These are phyloP conservation scores for Sebastes trivittatus DNA, from an alignment of 2,797 vertebrate species.

Conservation along the genomic window DNA sequence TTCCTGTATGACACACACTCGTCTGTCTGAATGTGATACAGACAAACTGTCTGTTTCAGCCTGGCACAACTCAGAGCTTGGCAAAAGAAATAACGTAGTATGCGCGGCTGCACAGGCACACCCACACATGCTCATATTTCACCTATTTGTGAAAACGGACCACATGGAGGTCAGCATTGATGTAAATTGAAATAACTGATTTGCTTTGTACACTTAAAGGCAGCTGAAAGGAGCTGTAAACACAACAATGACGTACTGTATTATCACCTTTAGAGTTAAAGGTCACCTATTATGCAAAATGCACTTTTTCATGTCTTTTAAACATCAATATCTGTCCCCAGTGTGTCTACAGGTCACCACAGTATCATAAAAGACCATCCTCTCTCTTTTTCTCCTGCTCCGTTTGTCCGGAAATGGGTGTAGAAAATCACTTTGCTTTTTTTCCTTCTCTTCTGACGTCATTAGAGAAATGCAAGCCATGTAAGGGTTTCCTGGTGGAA, in stretches of 20 bases:
- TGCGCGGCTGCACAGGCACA: background rate
- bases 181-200: background rate
- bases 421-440: no score
- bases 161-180: background rate
- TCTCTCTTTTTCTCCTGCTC: no score
- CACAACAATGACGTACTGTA: background rate
- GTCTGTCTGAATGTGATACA: background rate
- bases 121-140: background rate
- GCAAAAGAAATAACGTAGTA: background rate
- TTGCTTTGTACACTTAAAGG: background rate
- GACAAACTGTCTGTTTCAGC: conserved; percentile 1
- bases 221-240: background rate
- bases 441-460: no score
- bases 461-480: no score
- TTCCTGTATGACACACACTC: conserved; percentile 9
- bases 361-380: no score
- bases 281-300: no score
- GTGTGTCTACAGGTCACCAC: no score
- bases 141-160: background rate
- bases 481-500: no score
- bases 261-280: background rate
- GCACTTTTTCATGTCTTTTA: no score
- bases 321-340: no score
- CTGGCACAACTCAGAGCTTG: background rate
- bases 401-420: no score